A percentile compares a stretch with the other conserved stretches of the same genome.
Evolutionary conservation across 2,113 vertebrate genomes (phyloP).

Genomic region (Aptenodytes patagonicus): DNA sequence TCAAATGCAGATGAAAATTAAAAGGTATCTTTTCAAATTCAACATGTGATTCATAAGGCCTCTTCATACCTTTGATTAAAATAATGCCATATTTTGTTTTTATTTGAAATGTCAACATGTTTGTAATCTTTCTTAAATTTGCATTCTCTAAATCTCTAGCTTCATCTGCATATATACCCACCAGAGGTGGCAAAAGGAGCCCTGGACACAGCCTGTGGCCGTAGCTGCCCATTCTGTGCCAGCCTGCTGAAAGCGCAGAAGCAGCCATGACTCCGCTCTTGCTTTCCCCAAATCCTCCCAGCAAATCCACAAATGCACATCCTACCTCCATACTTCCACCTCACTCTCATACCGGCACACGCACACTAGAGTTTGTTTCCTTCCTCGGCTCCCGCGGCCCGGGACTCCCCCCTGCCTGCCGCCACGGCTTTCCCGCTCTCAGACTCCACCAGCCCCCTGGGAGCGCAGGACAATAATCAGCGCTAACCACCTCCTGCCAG

Average conservation of each 20-base stretch:
- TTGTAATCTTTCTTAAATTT: not conserved
- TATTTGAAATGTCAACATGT: not conserved
- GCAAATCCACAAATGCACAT: not conserved
- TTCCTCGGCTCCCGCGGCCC: accelerated
- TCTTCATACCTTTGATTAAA: not conserved
- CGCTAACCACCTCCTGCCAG: not conserved
- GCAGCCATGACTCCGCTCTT: not conserved
- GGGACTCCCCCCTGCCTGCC: not conserved
- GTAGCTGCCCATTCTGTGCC: not conserved
- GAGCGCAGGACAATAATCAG: not conserved
- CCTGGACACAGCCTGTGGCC: not conserved
- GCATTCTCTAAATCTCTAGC: not conserved
- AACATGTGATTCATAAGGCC: not conserved
- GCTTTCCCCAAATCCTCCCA: not conserved
- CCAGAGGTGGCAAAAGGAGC: not conserved
- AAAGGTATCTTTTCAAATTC: not conserved
- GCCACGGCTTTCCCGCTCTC: not conserved
- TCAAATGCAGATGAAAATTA: not conserved
- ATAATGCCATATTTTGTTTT: not conserved
- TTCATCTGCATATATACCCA: not conserved
- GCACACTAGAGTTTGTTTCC: not conserved
- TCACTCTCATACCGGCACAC: not conserved
- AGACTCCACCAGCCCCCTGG: accelerated
- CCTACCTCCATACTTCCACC: not conserved
- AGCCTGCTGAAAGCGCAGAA: not conserved